Evolutionary conservation across 2,797 vertebrate species (phyloP).

Genomic region (Aeoliscus strigatus): DNA sequence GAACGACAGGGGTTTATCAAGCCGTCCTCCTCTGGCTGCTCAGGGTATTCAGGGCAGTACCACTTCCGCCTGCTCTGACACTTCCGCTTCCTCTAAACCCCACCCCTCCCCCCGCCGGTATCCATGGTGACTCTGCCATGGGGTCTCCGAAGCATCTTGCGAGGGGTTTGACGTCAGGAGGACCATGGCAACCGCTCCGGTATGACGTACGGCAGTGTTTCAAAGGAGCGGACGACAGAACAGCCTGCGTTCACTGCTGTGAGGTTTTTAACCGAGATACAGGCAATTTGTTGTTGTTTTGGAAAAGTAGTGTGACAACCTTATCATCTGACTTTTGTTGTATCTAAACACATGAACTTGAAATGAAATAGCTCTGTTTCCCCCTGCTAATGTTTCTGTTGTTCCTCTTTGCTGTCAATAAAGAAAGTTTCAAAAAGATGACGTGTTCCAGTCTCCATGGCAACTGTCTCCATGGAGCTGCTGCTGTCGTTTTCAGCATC

Average conservation of each 20-base stretch:
- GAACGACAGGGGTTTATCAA: slow-evolving; percentile 71
- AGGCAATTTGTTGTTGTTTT: too few relatives aligned
- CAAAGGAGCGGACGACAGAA: background rate
- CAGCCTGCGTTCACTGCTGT: too few relatives aligned
- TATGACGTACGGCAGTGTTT: slow-evolving; percentile 69
- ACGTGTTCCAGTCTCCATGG: slow-evolving; percentile 73
- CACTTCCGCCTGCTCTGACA: slow-evolving; percentile 84
- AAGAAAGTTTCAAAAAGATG: slow-evolving; percentile 30
- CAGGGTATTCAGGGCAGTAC: slow-evolving; percentile 82
- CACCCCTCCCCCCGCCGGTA: slow-evolving; percentile 74
- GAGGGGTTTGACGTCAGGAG: slow-evolving; percentile 77
- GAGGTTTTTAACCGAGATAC: too few relatives aligned
- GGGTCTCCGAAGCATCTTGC: slow-evolving; percentile 72
- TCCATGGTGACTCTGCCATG: slow-evolving; percentile 67
- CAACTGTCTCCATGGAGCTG: slow-evolving; percentile 73
- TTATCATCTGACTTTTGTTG: too few relatives aligned
- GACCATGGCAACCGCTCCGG: slow-evolving; percentile 72
- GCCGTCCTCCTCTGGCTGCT: slow-evolving; percentile 79
- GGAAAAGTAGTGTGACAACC: too few relatives aligned
- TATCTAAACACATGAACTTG: too few relatives aligned
- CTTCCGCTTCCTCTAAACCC: slow-evolving; percentile 85
- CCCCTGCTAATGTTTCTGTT: too few relatives aligned
- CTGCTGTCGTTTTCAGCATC: slow-evolving; percentile 45
- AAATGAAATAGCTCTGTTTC: too few relatives aligned
- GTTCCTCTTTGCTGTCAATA: background rate